Evolutionary conservation across 64 coral and sea anemone genomes (phyloP).

Genomic region (Dendronephthya gigantea): DNA sequence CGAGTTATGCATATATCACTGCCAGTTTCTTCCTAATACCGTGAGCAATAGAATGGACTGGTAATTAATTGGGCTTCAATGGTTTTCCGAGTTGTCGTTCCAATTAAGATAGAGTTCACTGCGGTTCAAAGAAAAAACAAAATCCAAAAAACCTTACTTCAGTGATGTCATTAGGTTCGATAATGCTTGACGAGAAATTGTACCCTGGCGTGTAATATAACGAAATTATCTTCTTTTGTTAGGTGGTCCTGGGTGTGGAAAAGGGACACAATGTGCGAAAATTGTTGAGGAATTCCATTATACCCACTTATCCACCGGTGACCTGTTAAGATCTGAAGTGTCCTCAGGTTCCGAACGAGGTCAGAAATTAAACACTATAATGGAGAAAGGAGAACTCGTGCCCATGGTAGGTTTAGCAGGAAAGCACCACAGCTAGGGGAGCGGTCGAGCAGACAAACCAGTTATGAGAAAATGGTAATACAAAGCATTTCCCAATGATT

Average conservation of each 20-base stretch:
- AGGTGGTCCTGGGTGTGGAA: conserved; percentile 91
- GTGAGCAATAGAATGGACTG: too few relatives aligned
- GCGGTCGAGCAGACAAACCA: neutral
- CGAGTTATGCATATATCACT: too few relatives aligned
- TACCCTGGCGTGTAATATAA: neutral
- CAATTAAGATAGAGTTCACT: too few relatives aligned
- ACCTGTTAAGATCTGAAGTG: conserved; percentile 72
- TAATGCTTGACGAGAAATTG: neutral
- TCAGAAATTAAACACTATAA: conserved; percentile 54
- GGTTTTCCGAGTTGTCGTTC: too few relatives aligned
- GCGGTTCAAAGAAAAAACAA: too few relatives aligned
- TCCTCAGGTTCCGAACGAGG: conserved; percentile 64
- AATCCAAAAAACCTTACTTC: too few relatives aligned
- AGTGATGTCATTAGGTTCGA: neutral
- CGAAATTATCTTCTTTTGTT: neutral
- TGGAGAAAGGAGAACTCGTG: conserved; percentile 87
- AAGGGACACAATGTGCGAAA: conserved; percentile 80
- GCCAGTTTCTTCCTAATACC: too few relatives aligned
- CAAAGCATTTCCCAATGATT: neutral
- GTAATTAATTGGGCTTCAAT: too few relatives aligned
- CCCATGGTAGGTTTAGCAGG: conserved; percentile 76
- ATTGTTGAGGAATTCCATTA: conserved; percentile 71
- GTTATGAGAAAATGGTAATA: neutral
- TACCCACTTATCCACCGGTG: conserved; percentile 81
- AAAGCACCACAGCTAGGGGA: too few relatives aligned